Base-by-base conservation (phyloP, 2,797 vertebrate species). In the Sebastes minor region DNA sequence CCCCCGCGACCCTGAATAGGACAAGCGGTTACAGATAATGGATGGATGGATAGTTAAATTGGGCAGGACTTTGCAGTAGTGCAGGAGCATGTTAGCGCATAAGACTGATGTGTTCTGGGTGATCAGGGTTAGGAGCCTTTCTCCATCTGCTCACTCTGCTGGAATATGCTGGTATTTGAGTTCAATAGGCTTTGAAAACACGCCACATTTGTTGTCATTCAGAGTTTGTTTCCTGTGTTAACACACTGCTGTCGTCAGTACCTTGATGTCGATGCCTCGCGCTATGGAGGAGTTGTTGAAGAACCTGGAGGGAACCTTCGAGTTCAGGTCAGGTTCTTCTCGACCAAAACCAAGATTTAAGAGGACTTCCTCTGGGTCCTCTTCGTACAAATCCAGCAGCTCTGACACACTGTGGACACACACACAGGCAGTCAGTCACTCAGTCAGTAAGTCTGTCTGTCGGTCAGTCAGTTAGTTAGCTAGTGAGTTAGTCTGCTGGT, bases 331-430 rank as follows among this genome's bases (percentile, higher is more conserved):
- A 8, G 98, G 98, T 92, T 99, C 99, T 93, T 99, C 98, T 72
- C 95, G 94, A 83, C 99, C 99, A 89, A 99, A 99, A 23, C 99
- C 99, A 38, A 99, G 97, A 92, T 99, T 99, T 75, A 99, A 96
- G 4, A 99, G 97, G 76, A 99, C 95, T 94, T 99, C 98, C 91
- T 98, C 98, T 0, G 99, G 98, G 90, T 99, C 98, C 90, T 99
- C 98, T 80, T 99, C 98, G 56, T 98, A 99, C 84, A 99, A 95
- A 86, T 99, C 98, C 93, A 99, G 93, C 85, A 99, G 91, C 91
- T 99, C 99, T 61, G 98, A 99, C 86, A 99, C 97, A 84, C 99
- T 99, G 85, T 11, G n/a, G 35, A 76, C 32, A 88, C 33, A 89
- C 46, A 87, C 16, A 81, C 22, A 81, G 22, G n/a, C 8, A 18